These are phyloP conservation scores for Climacteris rufus DNA, from an alignment of 2,113 vertebrate species.

Conservation along the genomic window DNA sequence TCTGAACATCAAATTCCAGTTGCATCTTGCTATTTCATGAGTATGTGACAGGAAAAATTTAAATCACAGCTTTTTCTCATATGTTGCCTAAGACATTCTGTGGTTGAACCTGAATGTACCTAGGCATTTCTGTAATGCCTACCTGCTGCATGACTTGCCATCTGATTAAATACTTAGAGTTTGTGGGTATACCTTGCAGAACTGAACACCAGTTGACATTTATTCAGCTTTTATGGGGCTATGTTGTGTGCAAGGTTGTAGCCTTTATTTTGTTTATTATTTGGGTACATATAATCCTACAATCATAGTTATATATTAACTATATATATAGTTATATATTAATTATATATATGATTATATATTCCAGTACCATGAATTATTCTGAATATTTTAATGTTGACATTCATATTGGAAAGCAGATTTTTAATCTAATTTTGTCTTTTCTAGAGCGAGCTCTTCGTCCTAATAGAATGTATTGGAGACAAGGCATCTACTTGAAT, in stretches of 20 bases:
- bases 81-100: not conserved
- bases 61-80: not conserved
- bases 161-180: not conserved
- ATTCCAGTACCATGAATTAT: not conserved
- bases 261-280: not conserved
- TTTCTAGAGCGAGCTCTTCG: conserved; percentile 78
- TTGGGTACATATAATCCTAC: not conserved
- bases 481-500: conserved; percentile 91
- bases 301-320: not conserved
- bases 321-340: not conserved
- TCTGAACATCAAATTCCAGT: not conserved
- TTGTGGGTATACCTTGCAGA: not conserved
- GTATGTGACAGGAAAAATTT: not conserved
- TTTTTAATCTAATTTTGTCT: not conserved
- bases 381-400: not conserved
- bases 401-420: not conserved
- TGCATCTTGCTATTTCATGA: not conserved
- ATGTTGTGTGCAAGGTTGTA: not conserved
- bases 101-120: not conserved
- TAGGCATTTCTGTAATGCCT: not conserved
- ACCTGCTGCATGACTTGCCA: not conserved
- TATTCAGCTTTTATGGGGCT: not conserved
- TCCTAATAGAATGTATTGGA: conserved; percentile 92
- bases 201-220: not conserved
- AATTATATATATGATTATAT: too few relatives aligned